Evolutionary conservation across 2,113 vertebrate genomes (phyloP), one percentile per base, ranked within the genome.

Genomic region (Microtus oregoni): DNA sequence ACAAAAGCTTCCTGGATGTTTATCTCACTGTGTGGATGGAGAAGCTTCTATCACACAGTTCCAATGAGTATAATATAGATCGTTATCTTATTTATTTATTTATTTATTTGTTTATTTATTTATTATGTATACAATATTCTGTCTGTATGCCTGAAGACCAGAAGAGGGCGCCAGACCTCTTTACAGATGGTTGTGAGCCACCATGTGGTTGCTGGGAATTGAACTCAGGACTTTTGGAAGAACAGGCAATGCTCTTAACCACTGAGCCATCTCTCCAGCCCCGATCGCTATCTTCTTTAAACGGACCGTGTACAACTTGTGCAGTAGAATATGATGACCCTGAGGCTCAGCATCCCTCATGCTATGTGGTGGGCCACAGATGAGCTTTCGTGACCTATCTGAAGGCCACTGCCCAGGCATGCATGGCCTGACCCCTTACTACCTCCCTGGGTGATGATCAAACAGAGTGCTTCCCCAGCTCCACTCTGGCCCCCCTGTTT

Each of bases 401-500:
- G 68, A 91, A 92, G 68, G 73, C 55, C 35, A 79, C 26, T 52
- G 58, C 50, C 38, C 30, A 47, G 47, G 70, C 47, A 1, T 35
- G 41, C 38, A 1, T 35, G 50, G 52, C 58, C 73, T 61, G 86
- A 70, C 72, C 55, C 72, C 91, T 96, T 86, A 67, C 82, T 91
- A 15, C 26, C 30, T 63, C 75, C 26, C 61, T 81, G 47, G 90
- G 90, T 52, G 65, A 24, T 86, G 32, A 79, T 44, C 82, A 73
- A 47, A 70, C 38, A 8, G 41, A 81, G 63, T 22, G 32, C 76
- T 38, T 24, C 22, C 41, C 58, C 85, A 35, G 13, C 73, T 76
- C 89, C 86, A 83, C 73, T 92, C 86, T 95, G 81, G 32, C 35
- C 70, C 10, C 15, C 58, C 89, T 86, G 3, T 97, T 93, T 97